phyloP scores from a whole-genome alignment of 23 tunicate genomes.

The Diplosoma virens region DNA sequence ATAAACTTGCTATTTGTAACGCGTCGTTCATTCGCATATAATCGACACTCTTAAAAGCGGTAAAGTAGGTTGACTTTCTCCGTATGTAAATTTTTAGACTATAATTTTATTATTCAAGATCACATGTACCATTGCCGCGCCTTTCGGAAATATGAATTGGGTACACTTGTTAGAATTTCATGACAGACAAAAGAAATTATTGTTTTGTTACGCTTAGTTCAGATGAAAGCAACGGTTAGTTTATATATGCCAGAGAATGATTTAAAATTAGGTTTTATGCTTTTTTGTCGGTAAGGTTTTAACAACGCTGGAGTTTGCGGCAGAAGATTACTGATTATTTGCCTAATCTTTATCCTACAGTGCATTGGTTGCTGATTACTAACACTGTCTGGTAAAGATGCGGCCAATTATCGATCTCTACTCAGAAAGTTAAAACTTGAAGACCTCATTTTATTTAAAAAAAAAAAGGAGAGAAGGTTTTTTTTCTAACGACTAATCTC shows the following conservation, averaged over 20 bases:
- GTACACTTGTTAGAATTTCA: too few relatives aligned
- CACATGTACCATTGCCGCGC: too few relatives aligned
- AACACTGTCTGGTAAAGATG: constrained; percentile 99
- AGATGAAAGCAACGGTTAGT: neutral
- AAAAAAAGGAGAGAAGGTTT: too few relatives aligned
- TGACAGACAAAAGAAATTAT: neutral
- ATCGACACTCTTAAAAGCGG: neutral
- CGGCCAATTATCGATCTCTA: constrained; percentile 23
- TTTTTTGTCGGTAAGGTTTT: neutral
- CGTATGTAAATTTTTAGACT: neutral
- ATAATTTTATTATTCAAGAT: neutral
- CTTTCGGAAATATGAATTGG: too few relatives aligned
- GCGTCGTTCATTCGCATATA: too few relatives aligned
- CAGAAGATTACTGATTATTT: constrained; percentile 13
- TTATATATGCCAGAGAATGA: neutral
- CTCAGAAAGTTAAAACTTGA: neutral
- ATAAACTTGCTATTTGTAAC: too few relatives aligned
- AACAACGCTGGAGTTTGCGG: neutral
- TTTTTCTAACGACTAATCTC: too few relatives aligned
- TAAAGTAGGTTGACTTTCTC: neutral
- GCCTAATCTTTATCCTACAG: constrained; percentile 80
- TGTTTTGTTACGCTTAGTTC: constrained; percentile 7
- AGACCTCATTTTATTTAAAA: neutral
- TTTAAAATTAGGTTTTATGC: neutral
- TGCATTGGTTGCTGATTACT: constrained; percentile 62